phyloP scores from a whole-genome alignment of 2,797 vertebrate species.

The Pangasius sanitwongsei region DNA sequence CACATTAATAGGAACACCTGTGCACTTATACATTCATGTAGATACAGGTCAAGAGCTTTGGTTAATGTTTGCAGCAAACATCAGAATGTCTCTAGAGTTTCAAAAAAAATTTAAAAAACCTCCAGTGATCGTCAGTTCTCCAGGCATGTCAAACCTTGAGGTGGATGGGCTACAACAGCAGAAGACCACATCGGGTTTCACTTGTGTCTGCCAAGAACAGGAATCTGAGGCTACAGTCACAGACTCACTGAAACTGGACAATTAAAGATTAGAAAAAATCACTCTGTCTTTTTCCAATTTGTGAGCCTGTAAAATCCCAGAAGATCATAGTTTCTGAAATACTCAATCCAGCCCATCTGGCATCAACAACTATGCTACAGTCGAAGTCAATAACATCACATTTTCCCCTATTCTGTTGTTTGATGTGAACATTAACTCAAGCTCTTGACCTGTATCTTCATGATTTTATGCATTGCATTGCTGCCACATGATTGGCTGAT shows the following conservation, averaged over 20 bases:
- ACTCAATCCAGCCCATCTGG: not conserved
- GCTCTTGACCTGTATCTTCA: too few species aligned
- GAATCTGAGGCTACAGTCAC: not conserved
- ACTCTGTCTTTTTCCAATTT: too few species aligned
- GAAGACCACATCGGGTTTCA: not conserved
- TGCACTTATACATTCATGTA: not conserved
- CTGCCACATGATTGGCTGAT: not conserved
- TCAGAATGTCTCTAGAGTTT: not conserved
- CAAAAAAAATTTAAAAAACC: not conserved
- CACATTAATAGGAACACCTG: not conserved
- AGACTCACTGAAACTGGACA: not conserved
- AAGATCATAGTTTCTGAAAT: not conserved
- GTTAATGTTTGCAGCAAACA: not conserved
- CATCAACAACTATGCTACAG: not conserved
- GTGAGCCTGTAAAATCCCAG: not conserved
- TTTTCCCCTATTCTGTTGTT: not conserved
- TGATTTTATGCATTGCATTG: not conserved
- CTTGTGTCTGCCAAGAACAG: not conserved
- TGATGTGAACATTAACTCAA: not conserved
- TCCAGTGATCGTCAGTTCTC: not conserved
- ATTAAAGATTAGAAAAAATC: too few species aligned
- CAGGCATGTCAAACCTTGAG: not conserved
- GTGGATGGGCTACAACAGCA: not conserved
- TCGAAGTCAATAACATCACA: not conserved
- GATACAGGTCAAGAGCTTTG: not conserved